phyloP scores from a whole-genome alignment of 2,113 vertebrate genomes.

The Numenius arquata region DNA sequence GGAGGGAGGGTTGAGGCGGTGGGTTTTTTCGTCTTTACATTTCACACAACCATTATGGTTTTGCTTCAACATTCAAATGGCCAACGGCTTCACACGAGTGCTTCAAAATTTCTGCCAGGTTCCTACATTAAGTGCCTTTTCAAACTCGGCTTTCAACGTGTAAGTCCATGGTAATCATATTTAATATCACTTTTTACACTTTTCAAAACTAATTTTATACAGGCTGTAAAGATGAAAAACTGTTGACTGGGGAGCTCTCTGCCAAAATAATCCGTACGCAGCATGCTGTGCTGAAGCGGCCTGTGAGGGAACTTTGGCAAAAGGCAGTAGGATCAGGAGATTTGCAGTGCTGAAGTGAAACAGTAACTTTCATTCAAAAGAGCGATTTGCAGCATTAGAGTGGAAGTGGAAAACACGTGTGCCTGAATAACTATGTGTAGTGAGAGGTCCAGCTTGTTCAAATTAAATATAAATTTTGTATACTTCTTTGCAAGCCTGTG shows the following conservation, averaged over 20 bases:
- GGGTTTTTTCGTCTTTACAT: fast-evolving
- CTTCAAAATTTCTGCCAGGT: neutral
- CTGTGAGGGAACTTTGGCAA: neutral
- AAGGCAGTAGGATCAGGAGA: neutral
- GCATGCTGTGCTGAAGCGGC: neutral
- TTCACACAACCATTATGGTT: neutral
- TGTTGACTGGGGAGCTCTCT: neutral
- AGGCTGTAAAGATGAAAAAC: neutral
- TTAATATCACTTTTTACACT: neutral
- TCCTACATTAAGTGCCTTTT: neutral
- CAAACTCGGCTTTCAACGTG: neutral
- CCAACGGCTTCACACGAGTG: neutral
- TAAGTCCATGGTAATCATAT: neutral
- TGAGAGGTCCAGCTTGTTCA: neutral
- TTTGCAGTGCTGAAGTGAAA: neutral
- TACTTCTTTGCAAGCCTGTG: neutral
- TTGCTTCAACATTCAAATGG: neutral
- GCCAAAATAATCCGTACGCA: neutral
- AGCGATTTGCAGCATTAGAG: neutral
- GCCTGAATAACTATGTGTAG: neutral
- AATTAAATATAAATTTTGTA: neutral
- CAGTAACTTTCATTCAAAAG: neutral
- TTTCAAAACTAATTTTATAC: neutral
- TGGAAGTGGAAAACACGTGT: neutral
- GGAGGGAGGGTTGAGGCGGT: neutral